A percentile compares a stretch with the other conserved stretches of the same genome.
phyloP scores from a whole-genome alignment of 2,888 invertebrate species.

The Dastarcus helophoroides region DNA sequence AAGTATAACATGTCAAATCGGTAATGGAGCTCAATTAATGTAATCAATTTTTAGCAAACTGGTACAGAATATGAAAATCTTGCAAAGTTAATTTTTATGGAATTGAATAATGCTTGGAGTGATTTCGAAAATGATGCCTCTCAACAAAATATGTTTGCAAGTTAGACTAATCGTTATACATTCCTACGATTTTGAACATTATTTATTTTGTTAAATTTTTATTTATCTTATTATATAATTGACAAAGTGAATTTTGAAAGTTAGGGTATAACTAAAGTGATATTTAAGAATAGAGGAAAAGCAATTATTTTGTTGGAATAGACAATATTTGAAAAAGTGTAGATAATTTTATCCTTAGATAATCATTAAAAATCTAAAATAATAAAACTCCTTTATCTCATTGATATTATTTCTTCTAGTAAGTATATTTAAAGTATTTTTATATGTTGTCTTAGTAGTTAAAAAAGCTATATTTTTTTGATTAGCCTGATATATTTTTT shows the following conservation, averaged over 20 bases:
- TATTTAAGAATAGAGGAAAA: background rate
- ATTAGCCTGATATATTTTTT: no score
- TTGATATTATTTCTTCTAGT: no score
- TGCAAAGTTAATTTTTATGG: slow-evolving; percentile 96
- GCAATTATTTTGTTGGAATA: no score
- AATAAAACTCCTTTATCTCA: no score
- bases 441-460: no score
- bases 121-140: slow-evolving; percentile 85
- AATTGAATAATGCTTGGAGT: slow-evolving; percentile 97
- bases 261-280: slow-evolving; percentile 2
- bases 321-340: no score
- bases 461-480: no score
- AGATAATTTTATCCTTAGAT: no score
- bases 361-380: no score
- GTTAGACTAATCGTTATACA: slow-evolving; percentile 17
- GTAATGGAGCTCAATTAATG: background rate
- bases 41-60: slow-evolving; percentile 56
- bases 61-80: slow-evolving; percentile 86
- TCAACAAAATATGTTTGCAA: slow-evolving; percentile 54
- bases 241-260: no score
- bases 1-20: slow-evolving; percentile 47
- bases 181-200: background rate
- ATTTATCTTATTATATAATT: background rate
- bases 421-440: no score
- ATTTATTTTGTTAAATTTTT: background rate